Conservation (phyloP, 1,140 invertebrate genomes). For the Halotydeus destructor region DNA sequence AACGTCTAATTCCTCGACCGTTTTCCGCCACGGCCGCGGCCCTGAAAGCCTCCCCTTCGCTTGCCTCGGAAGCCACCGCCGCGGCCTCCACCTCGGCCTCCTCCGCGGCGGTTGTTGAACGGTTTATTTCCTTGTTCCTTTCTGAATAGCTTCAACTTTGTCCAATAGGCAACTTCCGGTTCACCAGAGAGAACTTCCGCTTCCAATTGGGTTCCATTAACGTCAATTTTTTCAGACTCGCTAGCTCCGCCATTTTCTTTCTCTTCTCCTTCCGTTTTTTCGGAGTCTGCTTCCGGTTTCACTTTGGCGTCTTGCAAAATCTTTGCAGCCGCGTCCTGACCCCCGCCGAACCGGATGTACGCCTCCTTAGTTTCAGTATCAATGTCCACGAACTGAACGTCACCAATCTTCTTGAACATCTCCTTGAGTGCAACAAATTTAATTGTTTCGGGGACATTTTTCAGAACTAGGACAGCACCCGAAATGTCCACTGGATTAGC, state of each 20-base stretch:
- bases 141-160: conserved; percentile 1
- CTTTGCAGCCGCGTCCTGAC: no score
- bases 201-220: conserved; percentile 3
- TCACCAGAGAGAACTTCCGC: conserved; percentile 1
- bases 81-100: no score
- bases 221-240: neutral
- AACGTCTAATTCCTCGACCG: no score
- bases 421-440: conserved; percentile 8
- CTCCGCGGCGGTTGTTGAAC: neutral
- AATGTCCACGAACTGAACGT: conserved; percentile 4
- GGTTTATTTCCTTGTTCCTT: conserved; percentile 1
- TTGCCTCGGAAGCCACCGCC: no score
- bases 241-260: neutral
- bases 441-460: neutral
- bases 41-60: conserved; percentile 2
- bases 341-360: no score
- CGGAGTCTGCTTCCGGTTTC: neutral
- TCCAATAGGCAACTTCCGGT: conserved; percentile 6
- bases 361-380: conserved; percentile 7
- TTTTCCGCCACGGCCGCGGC: neutral
- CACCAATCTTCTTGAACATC: neutral
- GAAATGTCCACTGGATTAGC: neutral
- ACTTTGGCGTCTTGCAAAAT: neutral
- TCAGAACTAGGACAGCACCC: conserved; percentile 6
- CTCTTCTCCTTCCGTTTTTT: conserved; percentile 1